phyloP scores from a whole-genome alignment of 2,888 invertebrate genomes.

The Laspeyria flexula region DNA sequence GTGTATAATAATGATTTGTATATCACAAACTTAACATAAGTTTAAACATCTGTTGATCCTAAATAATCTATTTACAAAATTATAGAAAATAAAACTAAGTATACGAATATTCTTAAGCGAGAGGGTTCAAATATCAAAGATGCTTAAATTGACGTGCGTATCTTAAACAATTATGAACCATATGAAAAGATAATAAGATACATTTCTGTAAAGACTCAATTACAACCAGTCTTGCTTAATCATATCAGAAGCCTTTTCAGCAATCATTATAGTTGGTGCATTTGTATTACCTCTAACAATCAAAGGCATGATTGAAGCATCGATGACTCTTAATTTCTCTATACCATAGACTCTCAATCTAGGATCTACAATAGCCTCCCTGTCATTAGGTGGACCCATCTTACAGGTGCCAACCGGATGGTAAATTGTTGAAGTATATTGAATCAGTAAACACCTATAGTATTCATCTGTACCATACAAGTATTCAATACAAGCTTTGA shows the following conservation, averaged over 20 bases:
- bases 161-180: too few species aligned
- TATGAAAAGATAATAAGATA: too few species aligned
- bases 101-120: too few species aligned
- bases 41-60: too few species aligned
- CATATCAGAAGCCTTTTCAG: slow-evolving; percentile 92
- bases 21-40: too few species aligned
- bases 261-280: slow-evolving; percentile 94
- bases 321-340: slow-evolving; percentile 87
- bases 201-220: too few species aligned
- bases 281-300: slow-evolving; percentile 91
- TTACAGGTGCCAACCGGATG: slow-evolving; percentile 90
- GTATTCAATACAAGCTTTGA: slow-evolving; percentile 85
- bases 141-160: too few species aligned
- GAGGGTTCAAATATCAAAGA: too few species aligned
- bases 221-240: slow-evolving; percentile 87
- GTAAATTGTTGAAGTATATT: slow-evolving; percentile 89
- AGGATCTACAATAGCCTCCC: slow-evolving; percentile 88
- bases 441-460: slow-evolving; percentile 87
- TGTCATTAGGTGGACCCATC: slow-evolving; percentile 88
- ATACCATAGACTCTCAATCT: slow-evolving; percentile 88
- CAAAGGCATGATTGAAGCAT: slow-evolving; percentile 89
- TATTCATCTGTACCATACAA: slow-evolving; percentile 88
- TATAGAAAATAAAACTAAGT: too few species aligned
- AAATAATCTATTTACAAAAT: too few species aligned
- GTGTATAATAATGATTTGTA: too few species aligned